These are phyloP conservation scores for Polia nebulosa DNA, from an alignment of 2,888 invertebrate species.

Conservation along the genomic window DNA sequence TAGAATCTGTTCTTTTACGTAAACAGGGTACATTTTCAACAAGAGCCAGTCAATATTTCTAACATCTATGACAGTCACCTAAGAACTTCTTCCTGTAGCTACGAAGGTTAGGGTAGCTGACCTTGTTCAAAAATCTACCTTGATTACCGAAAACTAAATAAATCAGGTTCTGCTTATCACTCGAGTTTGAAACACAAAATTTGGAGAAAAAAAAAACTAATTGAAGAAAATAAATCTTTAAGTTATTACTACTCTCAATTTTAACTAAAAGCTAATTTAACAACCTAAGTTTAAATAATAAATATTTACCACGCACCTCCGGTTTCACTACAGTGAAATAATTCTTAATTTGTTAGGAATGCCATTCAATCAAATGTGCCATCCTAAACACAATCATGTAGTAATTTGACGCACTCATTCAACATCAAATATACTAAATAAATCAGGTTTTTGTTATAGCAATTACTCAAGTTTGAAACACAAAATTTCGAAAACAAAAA, in stretches of 20 bases:
- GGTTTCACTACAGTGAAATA: slow-evolving; percentile 72
- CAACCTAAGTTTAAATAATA: slow-evolving; percentile 79
- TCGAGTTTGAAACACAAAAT: slow-evolving; percentile 52
- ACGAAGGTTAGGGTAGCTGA: neutral
- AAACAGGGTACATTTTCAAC: slow-evolving; percentile 12
- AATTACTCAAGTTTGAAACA: slow-evolving; percentile 51
- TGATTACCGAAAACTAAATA: slow-evolving; percentile 47
- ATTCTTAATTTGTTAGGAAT: slow-evolving; percentile 72
- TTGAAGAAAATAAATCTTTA: slow-evolving; percentile 55
- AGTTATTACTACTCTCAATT: slow-evolving; percentile 63
- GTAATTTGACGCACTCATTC: slow-evolving; percentile 53
- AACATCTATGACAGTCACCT: neutral
- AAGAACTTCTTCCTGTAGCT: neutral
- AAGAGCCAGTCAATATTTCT: neutral
- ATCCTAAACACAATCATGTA: slow-evolving; percentile 66
- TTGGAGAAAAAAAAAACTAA: slow-evolving; percentile 48
- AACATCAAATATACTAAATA: slow-evolving; percentile 46
- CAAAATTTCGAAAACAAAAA: slow-evolving; percentile 47
- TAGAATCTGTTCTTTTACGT: slow-evolving; percentile 61
- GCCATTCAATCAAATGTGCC: slow-evolving; percentile 69
- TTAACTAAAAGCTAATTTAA: slow-evolving; percentile 71
- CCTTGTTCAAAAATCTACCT: neutral
- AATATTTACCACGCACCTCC: slow-evolving; percentile 82
- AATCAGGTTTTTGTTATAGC: slow-evolving; percentile 46
- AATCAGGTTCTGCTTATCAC: slow-evolving; percentile 50